These are phyloP conservation scores for Pseudomyrmex flavicornis DNA, from an alignment of 1,140 invertebrate species.

Conservation along the genomic window DNA sequence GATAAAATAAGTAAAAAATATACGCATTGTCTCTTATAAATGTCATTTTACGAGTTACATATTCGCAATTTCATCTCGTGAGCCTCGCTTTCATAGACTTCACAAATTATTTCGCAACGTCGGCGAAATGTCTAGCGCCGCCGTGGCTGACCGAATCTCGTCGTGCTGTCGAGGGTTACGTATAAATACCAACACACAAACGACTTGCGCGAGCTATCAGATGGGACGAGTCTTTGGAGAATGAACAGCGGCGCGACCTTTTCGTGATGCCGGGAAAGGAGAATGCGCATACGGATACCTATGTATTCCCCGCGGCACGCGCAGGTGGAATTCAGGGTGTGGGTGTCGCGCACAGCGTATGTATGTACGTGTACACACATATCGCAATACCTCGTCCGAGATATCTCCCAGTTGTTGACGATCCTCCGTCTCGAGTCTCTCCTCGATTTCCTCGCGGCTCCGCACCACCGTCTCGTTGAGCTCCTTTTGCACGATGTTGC, in stretches of 20 bases:
- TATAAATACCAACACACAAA: neutral
- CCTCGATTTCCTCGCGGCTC: conserved; percentile 93
- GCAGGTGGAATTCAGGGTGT: conserved; percentile 71
- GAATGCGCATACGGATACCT: conserved; percentile 74
- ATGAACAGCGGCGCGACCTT: conserved; percentile 60
- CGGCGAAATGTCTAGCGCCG: conserved; percentile 7
- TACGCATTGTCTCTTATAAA: neutral
- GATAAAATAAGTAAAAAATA: too few species aligned
- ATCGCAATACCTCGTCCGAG: conserved; percentile 89
- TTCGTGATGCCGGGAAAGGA: conserved; percentile 41
- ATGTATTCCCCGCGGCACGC: conserved; percentile 48
- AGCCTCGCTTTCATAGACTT: neutral
- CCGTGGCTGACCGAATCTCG: conserved; percentile 15
- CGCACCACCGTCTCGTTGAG: conserved; percentile 91
- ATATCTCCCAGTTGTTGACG: conserved; percentile 92
- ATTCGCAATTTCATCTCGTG: neutral
- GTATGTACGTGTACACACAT: conserved; percentile 74
- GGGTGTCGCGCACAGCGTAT: conserved; percentile 63
- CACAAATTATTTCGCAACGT: conserved; percentile 26
- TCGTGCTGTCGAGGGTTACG: neutral
- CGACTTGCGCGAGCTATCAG: conserved; percentile 4
- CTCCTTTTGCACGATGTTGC: conserved; percentile 91
- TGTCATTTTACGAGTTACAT: neutral
- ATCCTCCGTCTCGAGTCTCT: conserved; percentile 93
- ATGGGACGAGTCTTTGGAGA: conserved; percentile 53